phyloP scores from a whole-genome alignment of 2,888 invertebrate species.

The Harpalus rufipes region DNA sequence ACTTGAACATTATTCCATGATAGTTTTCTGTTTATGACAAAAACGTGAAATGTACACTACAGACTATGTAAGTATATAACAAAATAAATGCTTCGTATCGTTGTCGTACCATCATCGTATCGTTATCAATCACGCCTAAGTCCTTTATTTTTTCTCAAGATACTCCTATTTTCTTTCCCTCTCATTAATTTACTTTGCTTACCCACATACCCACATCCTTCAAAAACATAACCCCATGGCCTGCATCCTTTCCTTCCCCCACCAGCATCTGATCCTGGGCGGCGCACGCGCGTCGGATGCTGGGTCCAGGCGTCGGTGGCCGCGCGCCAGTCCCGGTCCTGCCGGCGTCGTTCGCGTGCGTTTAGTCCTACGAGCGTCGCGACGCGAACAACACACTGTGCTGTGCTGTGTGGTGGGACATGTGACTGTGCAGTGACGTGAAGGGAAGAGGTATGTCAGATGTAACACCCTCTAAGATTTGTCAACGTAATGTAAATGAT shows the following conservation, averaged over 20 bases:
- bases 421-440: slow-evolving; percentile 55
- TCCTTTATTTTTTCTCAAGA: not conserved
- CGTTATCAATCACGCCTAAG: too few relatives aligned
- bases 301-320: slow-evolving; percentile 60
- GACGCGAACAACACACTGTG: slow-evolving; percentile 22
- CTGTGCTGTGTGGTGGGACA: slow-evolving; percentile 53
- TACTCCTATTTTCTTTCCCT: not conserved
- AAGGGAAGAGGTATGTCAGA: not conserved
- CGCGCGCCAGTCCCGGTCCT: slow-evolving; percentile 60
- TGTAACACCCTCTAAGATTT: not conserved
- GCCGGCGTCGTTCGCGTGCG: slow-evolving; percentile 31
- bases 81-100: too few relatives aligned
- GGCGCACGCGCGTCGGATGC: slow-evolving; percentile 48
- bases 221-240: not conserved
- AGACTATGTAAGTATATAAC: too few relatives aligned
- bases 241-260: not conserved
- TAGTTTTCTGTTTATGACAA: too few relatives aligned
- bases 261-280: not conserved
- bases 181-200: not conserved
- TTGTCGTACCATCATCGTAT: too few relatives aligned
- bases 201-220: slow-evolving; percentile 5
- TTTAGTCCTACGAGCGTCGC: slow-evolving; percentile 22
- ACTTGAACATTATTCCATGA: too few relatives aligned
- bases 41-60: too few relatives aligned
- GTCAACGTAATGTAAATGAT: too few relatives aligned